These are phyloP conservation scores for Poeciliopsis turneri DNA, from an alignment of 2,797 vertebrate genomes.

Conservation along the genomic window DNA sequence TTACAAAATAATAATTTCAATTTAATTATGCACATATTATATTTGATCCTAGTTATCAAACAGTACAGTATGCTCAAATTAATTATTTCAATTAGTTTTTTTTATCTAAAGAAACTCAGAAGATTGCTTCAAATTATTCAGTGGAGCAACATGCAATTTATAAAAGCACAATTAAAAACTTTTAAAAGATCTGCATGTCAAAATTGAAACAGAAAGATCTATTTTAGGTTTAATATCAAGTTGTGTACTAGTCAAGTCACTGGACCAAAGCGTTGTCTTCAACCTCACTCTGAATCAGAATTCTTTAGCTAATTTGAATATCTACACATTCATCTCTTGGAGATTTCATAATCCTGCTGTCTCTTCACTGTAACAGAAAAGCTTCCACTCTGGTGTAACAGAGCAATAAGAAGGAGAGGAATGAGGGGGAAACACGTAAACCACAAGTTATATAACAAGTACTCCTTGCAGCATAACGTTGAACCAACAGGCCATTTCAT, in stretches of 20 bases:
- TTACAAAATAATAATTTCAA: too few relatives aligned
- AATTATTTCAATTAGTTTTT: too few relatives aligned
- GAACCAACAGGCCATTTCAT: not conserved
- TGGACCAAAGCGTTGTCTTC: not conserved
- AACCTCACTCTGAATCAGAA: not conserved
- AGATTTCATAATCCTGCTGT: not conserved
- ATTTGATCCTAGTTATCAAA: too few relatives aligned
- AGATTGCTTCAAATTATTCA: not conserved
- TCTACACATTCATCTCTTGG: not conserved
- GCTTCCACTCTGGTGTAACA: not conserved
- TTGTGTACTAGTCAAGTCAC: not conserved
- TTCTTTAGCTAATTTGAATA: not conserved
- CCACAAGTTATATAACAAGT: not conserved
- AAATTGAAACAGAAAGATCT: not conserved
- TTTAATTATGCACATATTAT: too few relatives aligned
- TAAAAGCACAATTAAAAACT: not conserved
- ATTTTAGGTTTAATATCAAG: not conserved
- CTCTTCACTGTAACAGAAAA: not conserved
- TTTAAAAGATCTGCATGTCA: not conserved
- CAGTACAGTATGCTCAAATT: too few relatives aligned
- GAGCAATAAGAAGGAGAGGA: not conserved
- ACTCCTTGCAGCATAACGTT: not conserved
- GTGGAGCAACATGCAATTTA: not conserved
- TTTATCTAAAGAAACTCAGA: too few relatives aligned
- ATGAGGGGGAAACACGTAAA: not conserved